Percentiles rank a stretch among this genome's conserved stretches.
Conservation (phyloP, 2,113 vertebrate species). For the Capricornis sumatraensis region DNA sequence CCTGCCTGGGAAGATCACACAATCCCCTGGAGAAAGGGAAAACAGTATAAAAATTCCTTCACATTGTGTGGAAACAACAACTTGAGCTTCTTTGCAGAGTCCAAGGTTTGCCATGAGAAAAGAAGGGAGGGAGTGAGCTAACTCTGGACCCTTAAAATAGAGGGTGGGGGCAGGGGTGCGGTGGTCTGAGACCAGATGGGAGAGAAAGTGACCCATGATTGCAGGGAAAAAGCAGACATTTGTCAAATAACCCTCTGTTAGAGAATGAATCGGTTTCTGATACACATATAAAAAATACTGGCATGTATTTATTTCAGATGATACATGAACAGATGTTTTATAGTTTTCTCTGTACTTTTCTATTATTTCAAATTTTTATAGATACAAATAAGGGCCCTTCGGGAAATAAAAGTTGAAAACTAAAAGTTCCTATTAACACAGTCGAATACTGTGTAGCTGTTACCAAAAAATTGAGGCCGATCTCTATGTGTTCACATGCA, state of each 20-base stretch:
- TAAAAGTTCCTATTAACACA: neutral
- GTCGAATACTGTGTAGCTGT: neutral
- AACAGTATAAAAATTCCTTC: neutral
- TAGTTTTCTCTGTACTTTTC: neutral
- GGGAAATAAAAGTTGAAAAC: neutral
- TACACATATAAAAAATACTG: neutral
- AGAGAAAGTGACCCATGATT: neutral
- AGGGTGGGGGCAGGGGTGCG: rapidly evolving
- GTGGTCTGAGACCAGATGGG: neutral
- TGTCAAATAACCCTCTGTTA: neutral
- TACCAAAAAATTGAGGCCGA: neutral
- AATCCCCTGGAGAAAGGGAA: neutral
- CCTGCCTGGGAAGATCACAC: neutral
- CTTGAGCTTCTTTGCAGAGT: neutral
- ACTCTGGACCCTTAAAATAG: neutral
- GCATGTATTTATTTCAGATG: neutral
- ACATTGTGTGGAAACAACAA: neutral
- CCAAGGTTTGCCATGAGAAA: neutral
- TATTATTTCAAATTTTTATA: neutral
- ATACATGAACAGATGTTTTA: neutral
- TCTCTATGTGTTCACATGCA: neutral
- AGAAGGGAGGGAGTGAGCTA: neutral
- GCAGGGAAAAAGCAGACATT: neutral
- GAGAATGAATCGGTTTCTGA: neutral
- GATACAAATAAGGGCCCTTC: neutral